Percentiles rank a stretch among this genome's conserved stretches.
Evolutionary conservation across 2,113 vertebrate species (phyloP).

Genomic region (Leiothrix lutea): DNA sequence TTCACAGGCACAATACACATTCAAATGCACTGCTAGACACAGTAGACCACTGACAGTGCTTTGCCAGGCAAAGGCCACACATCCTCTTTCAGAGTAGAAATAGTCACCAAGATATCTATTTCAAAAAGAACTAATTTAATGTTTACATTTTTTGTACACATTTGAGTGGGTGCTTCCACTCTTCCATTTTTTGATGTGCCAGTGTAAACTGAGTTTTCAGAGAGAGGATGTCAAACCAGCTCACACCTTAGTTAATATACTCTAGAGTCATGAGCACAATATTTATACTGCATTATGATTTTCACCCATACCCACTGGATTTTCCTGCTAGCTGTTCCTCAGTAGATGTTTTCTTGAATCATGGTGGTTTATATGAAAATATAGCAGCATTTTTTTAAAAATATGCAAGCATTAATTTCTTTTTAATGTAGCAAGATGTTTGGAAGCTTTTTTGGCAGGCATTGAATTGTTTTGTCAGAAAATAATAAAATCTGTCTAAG

Average conservation of each 20-base stretch:
- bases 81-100: neutral
- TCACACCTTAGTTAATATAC: neutral
- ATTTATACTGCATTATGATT: neutral
- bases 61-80: neutral
- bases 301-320: neutral
- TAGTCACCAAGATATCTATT: neutral
- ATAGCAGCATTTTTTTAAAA: neutral
- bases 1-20: neutral
- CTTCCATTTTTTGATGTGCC: neutral
- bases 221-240: neutral
- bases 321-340: neutral
- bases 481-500: neutral
- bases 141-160: neutral
- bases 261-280: neutral
- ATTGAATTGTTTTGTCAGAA: neutral
- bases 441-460: neutral
- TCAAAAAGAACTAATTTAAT: neutral
- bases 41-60: neutral
- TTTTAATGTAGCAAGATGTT: neutral
- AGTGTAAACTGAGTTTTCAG: neutral
- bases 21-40: neutral
- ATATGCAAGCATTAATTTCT: neutral
- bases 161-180: neutral
- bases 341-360: neutral
- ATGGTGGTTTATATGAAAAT: neutral